Evolutionary conservation across 1,140 invertebrate genomes (phyloP), one percentile per base, ranked within the genome.

Genomic region (Bombus terrestris): DNA sequence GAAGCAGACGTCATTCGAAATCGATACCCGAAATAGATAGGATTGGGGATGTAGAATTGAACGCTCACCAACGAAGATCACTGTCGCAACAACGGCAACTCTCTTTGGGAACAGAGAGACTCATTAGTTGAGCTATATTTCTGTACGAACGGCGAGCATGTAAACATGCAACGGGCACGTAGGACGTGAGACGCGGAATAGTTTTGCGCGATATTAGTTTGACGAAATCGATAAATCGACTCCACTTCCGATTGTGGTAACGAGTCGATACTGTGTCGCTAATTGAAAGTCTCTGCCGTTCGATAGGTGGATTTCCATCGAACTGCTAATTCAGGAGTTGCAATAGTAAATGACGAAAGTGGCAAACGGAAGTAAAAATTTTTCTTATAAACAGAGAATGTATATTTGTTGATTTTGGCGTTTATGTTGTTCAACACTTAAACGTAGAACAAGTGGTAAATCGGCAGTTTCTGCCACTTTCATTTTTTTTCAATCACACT

Each of bases 151-250:
- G 3, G 8, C 13, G 71, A 73, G 28, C 37, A 37, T 83, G 74
- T n/a, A 47, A 75, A 82, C 64, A 64, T 68, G n/a, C 35, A 53
- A 12, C 39, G 25, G 53, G 15, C 35, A 66, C 41, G 57, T 28
- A n/a, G 73, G 37, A 74, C 32, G 41, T 39, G 57, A 72, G 53
- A 81, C 68, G 28, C 35, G 28, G 22, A 12, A 41, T 18, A 66
- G 43, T 35, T 76, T 57, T 77, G 81, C 43, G n/a, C 64, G 81
- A 83, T 83, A 78, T 78, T 78, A n/a, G 74, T 37, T 15, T 64
- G 32, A 12, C 15, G 13, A n/a, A 25, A 78, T 69, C 74, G 74
- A 83, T 83, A 57, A 53, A 83, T 78, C 62, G 74, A 77, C 5
- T 22, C 3, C 10, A 39, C 28, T 53, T 68, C 35, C 72, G 15